These are phyloP conservation scores for Nemopilema nomurai DNA, from an alignment of 30 jellyfish, hydroid and myxozoan genomes.

Conservation along the genomic window DNA sequence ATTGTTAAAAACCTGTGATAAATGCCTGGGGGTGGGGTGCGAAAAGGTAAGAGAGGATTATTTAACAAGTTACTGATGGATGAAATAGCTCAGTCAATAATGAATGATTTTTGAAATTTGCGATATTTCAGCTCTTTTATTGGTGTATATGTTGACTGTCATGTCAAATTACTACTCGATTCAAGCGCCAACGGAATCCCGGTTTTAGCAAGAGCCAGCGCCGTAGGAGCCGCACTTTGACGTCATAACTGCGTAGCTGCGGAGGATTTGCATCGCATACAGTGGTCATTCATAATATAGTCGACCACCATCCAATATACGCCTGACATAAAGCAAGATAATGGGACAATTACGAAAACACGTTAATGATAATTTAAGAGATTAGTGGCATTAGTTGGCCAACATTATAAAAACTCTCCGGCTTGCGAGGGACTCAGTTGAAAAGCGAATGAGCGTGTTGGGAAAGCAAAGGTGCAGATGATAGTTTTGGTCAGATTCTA, in stretches of 20 bases:
- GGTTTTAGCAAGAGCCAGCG: too few species aligned
- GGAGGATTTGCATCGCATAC: conserved; percentile 10
- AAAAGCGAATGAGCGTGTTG: not conserved
- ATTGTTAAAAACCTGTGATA: too few species aligned
- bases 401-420: conserved; percentile 2
- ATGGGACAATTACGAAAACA: conserved; percentile 37
- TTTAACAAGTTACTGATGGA: too few species aligned
- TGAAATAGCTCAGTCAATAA: too few species aligned
- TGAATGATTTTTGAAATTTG: too few species aligned
- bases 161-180: too few species aligned
- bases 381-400: not conserved
- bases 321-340: not conserved
- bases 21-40: too few species aligned
- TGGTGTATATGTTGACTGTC: too few species aligned
- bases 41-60: too few species aligned
- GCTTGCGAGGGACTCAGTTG: conserved; percentile 9
- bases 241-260: not conserved
- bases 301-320: conserved; percentile 29
- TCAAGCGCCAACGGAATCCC: too few species aligned
- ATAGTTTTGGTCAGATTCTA: not conserved
- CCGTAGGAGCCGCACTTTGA: too few species aligned
- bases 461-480: not conserved
- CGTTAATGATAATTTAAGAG: conserved; percentile 36
- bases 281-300: conserved; percentile 16
- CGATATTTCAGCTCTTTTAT: too few species aligned